Evolutionary conservation across 2,888 invertebrate genomes (phyloP), one percentile per base, ranked within the genome.

Genomic region (Bembecia ichneumoniformis): DNA sequence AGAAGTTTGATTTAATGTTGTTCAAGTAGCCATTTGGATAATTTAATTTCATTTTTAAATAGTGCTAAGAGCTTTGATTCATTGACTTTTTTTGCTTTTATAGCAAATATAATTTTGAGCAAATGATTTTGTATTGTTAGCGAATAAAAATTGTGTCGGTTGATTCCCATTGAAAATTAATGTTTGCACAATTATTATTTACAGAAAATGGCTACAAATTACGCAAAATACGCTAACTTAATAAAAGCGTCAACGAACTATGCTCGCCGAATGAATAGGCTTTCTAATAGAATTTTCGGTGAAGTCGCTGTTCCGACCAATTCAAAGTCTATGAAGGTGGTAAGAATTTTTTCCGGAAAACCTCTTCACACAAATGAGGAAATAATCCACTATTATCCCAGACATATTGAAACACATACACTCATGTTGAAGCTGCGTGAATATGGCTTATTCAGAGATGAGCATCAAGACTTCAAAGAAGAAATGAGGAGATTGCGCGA

Each of bases 221-320:
- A 95, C 74, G 82, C 90, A 0, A 92, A 90, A 74, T 96, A 96
- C 66, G 79, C 89, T 0, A 88, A 93, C 53, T 79, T 96, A 44
- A 88, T 91, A 9, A 92, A 92, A 59, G 83, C 90, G 35, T 84
- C 91, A 0, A 94, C 96, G 0, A 92, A 91, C 64, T 98, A 97
- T 74, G 94, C 96, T 0, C 89, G 88, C 2, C 90, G 95, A 46
- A 97, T 98, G 96, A 92, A 93, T 58, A 90, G 92, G 45, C 86
- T 98, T 13, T 95, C 96, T 20, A 94, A 95, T 63, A 89, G 93
- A 58, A 97, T 97, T 62, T 97, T 97, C 72, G 94, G 94, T 0
- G 96, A 97, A 81, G 94, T 96, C 1, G 91, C 91, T 0, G 89
- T 94, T 50, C 90, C 92, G 0, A 96, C 95, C 0, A 92, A 91